A percentile compares a stretch with the other conserved stretches of the same genome.
phyloP scores from a whole-genome alignment of 2,888 invertebrate genomes.

The Polydrusus cervinus region DNA sequence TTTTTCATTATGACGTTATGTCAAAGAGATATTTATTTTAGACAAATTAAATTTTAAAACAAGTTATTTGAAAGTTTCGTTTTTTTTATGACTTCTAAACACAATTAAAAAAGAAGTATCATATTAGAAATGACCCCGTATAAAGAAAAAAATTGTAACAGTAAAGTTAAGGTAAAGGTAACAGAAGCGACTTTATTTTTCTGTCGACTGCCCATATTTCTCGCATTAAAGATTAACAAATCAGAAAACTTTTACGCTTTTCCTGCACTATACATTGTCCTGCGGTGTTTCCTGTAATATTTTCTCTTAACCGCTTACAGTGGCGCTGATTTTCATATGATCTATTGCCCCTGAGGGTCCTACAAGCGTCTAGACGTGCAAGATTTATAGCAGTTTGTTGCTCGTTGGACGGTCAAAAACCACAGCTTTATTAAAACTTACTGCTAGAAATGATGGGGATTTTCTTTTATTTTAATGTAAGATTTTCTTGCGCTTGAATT shows the following conservation, averaged over 20 bases:
- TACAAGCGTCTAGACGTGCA: constrained; percentile 32
- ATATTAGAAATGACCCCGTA: no score
- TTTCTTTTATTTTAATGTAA: not conserved
- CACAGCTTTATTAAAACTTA: constrained; percentile 24
- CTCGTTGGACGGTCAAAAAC: constrained; percentile 39
- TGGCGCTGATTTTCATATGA: constrained; percentile 44
- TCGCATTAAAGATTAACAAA: constrained; percentile 13
- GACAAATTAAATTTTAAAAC: no score
- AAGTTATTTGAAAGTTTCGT: no score
- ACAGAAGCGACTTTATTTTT: not conserved
- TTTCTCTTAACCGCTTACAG: constrained; percentile 15
- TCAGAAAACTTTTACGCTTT: not conserved
- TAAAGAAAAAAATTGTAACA: not conserved
- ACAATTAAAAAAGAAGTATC: no score
- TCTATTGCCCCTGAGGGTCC: constrained; percentile 40
- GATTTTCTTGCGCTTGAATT: no score
- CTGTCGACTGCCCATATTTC: not conserved
- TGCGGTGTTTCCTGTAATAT: constrained; percentile 19
- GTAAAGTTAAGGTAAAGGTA: not conserved
- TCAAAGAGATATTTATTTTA: no score
- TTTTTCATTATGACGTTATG: no score
- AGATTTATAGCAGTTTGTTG: constrained; percentile 38
- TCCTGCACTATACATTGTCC: not conserved
- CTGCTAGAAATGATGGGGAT: not conserved
- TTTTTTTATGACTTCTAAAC: no score